Conservation (phyloP, 2,888 invertebrate species). For the Tenthredo mesomela region DNA sequence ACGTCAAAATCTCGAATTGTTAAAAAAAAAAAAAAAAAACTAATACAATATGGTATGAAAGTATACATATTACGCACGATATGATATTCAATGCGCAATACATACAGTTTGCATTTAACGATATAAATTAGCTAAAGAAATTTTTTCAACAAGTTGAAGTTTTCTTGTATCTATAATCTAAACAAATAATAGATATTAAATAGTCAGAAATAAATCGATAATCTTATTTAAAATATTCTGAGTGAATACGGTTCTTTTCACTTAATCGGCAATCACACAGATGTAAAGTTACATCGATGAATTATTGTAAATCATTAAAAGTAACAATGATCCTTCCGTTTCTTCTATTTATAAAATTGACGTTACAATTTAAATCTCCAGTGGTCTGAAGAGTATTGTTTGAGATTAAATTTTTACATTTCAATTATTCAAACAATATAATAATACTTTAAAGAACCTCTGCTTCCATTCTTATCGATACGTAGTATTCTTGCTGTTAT, state of each 20-base stretch:
- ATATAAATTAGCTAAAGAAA: slow-evolving; percentile 9
- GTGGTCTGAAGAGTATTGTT: background rate
- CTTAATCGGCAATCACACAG: background rate
- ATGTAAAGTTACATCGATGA: background rate
- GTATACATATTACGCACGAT: slow-evolving; percentile 7
- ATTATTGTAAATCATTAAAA: background rate
- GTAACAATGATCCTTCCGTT: background rate
- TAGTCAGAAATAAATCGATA: background rate
- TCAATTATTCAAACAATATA: background rate
- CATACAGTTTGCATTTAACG: slow-evolving; percentile 26
- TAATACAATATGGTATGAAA: slow-evolving; percentile 25
- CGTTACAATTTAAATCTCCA: background rate
- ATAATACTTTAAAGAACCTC: background rate
- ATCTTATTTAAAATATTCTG: slow-evolving; percentile 10
- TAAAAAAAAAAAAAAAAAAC: background rate
- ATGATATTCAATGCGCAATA: slow-evolving; percentile 47
- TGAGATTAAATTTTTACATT: background rate
- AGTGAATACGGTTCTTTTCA: background rate
- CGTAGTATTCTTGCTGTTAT: slow-evolving; percentile 1
- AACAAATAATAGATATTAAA: background rate
- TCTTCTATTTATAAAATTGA: background rate
- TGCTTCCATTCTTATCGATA: background rate
- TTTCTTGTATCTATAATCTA: background rate
- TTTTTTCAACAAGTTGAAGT: background rate
- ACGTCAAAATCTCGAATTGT: slow-evolving; percentile 18